Base-by-base conservation (phyloP, 2,888 invertebrate species). In the Calephelis perditalis region DNA sequence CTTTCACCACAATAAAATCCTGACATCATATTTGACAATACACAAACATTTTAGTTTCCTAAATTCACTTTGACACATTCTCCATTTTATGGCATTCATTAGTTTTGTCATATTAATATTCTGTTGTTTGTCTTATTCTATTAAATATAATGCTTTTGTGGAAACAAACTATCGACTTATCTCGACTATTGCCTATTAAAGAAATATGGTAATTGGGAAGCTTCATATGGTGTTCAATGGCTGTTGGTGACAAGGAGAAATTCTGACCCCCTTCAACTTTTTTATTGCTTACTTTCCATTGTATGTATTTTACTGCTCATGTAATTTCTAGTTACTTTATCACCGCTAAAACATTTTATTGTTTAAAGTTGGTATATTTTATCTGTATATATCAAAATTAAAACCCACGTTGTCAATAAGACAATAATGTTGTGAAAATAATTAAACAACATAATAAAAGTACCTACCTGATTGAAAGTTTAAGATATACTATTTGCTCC, bases 1-100 rank as follows among this genome's bases (percentile, higher is more conserved):
- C 15, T 56, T 63, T 15, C 15, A 56, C 44, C 60, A 60, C 9
- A 59, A 11, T 15, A 47, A 15, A 40, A 45, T 35, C 46, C 45
- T 47, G 52, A 35, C 45, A 40, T 45, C n/a, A 37, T 40, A 46
- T 45, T 40, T 46, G 43, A 60, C 26, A 47, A 56, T 46, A 40
- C 26, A 15, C 26, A 36, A 40, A 12, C 12, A 11, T 15, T 43
- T 49, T 54, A 35, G 12, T n/a, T 45, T 11, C 10, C 44, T 26
- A 56, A 40, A 43, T 8, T 56, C 36, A n/a, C 26, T 49, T 12
- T 49, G 49, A 26, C 35, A 35, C 35, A 11, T 35, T 52, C 52
- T 52, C 6, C 36, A 36, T 54, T 54, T 54, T 54, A 54, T 54
- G 7, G 36, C 52, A 35, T 54, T 54, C 36, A 54, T 54, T 11